Evolutionary conservation across 2,797 vertebrate genomes (phyloP), one percentile per base, ranked within the genome.

Genomic region (Acanthiza pusilla): DNA sequence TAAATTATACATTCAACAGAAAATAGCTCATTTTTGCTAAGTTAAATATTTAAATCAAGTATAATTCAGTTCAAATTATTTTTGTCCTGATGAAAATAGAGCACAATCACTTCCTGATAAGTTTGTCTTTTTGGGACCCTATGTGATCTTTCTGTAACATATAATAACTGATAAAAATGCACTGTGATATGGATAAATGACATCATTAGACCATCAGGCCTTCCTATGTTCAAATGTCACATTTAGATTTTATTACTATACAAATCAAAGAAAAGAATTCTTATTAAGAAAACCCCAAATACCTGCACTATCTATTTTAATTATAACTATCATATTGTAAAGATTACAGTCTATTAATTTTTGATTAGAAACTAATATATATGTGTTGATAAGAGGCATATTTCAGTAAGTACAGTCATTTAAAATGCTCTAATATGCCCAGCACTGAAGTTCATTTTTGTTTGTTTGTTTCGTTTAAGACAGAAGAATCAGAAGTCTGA

Each of bases 281-380:
- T 27, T 82, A 17, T 11, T 25, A 10, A 68, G 50, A 78, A 10
- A 2, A 0, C 0, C 1, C 6, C 2, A 45, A 47, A 47, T 36
- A 62, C 13, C 8, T 71, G 16, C 7, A 48, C 47, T 61, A 19
- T 86, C 47, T 61, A 19, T 86, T 74, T 79, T 60, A 66, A 43
- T 12, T 21, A 14, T 36, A 86, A 11, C 14, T 60, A 12, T 43
- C 11, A 23, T 42, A 72, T 26, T 26, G 8, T 53, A 76, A 68
- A 68, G 9, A 60, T 27, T 48, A 53, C 20, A 30, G 23, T 55
- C 6, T 48, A 34, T 26, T 62, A 29, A 18, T 77, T 20, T 32
- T 66, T 18, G 45, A 7, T 65, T 32, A 60, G 13, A 13, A 34
- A 42, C 11, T 71, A 81, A 61, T 58, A 70, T 43, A 6, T 5